Base-by-base conservation (phyloP, 2,113 vertebrate species). In the Accipiter virgatus region DNA sequence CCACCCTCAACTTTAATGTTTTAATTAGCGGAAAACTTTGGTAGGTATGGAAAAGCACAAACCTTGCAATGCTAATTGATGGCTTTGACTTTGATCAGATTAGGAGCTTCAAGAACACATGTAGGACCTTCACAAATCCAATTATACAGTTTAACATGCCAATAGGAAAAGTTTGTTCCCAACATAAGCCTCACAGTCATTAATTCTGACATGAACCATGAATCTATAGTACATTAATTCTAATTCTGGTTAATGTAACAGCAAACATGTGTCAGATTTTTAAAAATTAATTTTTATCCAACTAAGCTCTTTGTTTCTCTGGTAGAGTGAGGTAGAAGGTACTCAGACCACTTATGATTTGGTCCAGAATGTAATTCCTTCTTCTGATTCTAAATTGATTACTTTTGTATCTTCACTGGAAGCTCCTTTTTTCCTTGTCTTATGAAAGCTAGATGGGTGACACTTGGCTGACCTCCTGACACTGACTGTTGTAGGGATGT, bases 131-230 rank as follows among this genome's bases (percentile, higher is more conserved):
- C 72, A 74, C 11, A 81, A 94, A 96, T 86, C 80, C 55, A 88
- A 58, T 97, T 86, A 83, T 15, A 74, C 21, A 45, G 25, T 88
- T 90, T 83, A 65, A 74, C n/a, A 52, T 73, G 40, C 40, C 58
- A 86, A n/a, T 55, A 95, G 45, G 75, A 95, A 86, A 90, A 83
- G 42, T 90, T 92, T 92, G n/a, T 74, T 92, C 72, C 68, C 45
- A 66, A 29, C 11, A 65, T 43, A 94, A 83, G 12, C 38, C 15
- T 88, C 45, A 67, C 9, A 70, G 38, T 81, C 31, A 32, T 88
- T 70, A 81, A 70, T 81, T 93, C 59, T 84, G 80, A 83, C 45
- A 53, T 42, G 20, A 95, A 62, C 27, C 4, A 70, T 45, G 16
- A 81, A 90, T 78, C 50, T 86, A 22, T 78, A 78, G 53, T 56